Evolutionary conservation across 1,140 invertebrate genomes (phyloP), one percentile per base, ranked within the genome.

Genomic region (Drosophila nebulosa): DNA sequence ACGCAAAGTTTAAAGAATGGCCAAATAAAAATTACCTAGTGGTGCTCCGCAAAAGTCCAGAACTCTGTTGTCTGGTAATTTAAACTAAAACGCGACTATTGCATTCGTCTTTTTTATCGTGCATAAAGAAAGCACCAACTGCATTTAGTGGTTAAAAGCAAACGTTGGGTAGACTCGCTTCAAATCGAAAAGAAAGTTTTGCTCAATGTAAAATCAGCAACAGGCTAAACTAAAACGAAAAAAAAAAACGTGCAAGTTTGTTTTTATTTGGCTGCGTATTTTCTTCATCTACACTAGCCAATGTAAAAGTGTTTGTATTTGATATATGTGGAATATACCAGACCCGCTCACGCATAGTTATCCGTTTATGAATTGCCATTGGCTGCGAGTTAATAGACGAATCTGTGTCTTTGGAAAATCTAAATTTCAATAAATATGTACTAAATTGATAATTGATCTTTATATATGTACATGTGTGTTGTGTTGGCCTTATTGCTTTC

Each of bases 121-220:
- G 22, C 67, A 85, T 86, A 86, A 46, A 46, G 78, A 86, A 88
- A 86, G 70, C 27, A 55, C 39, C 62, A 81, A 78, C 74, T 88
- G 78, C 81, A 81, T 81, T 86, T 84, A 63, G 78, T 60, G 67
- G 80, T 78, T 79, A 64, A 73, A 67, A 70, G 73, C 65, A 64
- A 67, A 62, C 62, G 64, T 60, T 79, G 63, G 63, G 69, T 66
- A 63, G 69, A 73, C 69, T 86, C 60, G 69, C 74, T 74, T 78
- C 60, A 66, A 66, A 59, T 64, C 68, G 61, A 86, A 86, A 81
- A 86, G 81, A 86, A 86, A 86, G 81, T 86, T 86, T 83, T 58
- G 74, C 78, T 71, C 68, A 81, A 80, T 64, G 64, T 76, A 74
- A 77, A 78, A 83, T 66, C 67, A 76, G 75, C 53, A 78, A 86